phyloP scores from a whole-genome alignment of 1,140 invertebrate species.

The Babylonia areolata region DNA sequence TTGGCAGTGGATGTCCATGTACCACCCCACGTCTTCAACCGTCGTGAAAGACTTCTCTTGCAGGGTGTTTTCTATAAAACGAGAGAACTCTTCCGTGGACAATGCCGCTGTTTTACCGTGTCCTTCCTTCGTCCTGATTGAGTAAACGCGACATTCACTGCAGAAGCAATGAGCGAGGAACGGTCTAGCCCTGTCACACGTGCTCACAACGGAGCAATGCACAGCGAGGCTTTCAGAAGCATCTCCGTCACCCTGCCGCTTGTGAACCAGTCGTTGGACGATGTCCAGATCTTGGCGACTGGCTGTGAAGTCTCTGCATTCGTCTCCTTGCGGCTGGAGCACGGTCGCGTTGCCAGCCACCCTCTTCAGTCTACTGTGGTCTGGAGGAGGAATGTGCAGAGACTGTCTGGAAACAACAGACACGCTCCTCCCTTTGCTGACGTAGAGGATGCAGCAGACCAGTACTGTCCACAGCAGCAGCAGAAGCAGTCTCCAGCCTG shows the following conservation, averaged over 20 bases:
- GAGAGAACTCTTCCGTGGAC: neutral
- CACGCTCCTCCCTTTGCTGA: neutral
- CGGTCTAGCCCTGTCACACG: no score
- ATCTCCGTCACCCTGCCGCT: neutral
- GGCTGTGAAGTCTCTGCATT: neutral
- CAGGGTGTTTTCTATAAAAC: neutral
- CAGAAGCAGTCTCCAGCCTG: neutral
- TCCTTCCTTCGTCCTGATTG: neutral
- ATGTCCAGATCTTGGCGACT: neutral
- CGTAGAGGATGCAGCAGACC: constrained; percentile 24
- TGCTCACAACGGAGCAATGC: neutral
- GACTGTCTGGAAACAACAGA: neutral
- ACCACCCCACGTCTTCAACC: neutral
- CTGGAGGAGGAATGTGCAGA: neutral
- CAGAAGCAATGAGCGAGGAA: neutral
- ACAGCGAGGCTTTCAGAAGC: neutral
- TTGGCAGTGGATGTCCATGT: neutral
- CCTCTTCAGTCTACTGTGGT: neutral
- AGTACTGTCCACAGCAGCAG: constrained; percentile 1
- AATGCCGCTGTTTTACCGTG: neutral
- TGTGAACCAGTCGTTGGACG: neutral
- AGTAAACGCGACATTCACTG: neutral
- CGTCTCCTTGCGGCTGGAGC: neutral
- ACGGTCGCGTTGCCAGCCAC: neutral
- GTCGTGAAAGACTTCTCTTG: neutral